Percentiles rank a stretch among this genome's conserved stretches.
phyloP scores from a whole-genome alignment of 2,113 vertebrate species.

The Clarias magur region DNA sequence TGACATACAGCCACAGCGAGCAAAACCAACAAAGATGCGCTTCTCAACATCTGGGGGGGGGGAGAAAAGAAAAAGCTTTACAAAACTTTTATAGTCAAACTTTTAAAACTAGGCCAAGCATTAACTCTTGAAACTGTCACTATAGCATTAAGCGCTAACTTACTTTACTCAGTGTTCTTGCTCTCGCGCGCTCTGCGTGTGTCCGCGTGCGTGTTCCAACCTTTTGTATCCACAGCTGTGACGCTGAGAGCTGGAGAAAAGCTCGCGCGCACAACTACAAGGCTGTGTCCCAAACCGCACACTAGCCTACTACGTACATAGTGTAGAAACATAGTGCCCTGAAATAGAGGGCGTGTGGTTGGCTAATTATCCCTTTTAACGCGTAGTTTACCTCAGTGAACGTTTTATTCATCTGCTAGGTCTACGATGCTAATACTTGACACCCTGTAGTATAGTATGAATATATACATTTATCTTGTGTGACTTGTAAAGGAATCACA shows the following conservation, averaged over 20 bases:
- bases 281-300: not conserved
- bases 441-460: too few species aligned
- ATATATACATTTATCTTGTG: too few species aligned
- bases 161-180: not conserved
- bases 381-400: not conserved
- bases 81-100: not conserved
- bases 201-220: not conserved
- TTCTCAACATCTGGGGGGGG: slow-evolving; percentile 19
- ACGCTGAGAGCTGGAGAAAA: not conserved
- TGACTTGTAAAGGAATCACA: too few species aligned
- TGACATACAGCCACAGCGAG: slow-evolving; percentile 31
- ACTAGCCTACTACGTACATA: not conserved
- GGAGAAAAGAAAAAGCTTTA: not conserved
- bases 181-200: not conserved
- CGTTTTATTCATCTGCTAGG: not conserved
- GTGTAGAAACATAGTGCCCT: not conserved
- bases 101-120: too few species aligned
- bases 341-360: not conserved
- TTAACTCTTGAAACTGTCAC: not conserved
- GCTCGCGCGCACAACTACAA: not conserved
- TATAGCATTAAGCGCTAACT: not conserved
- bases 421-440: not conserved
- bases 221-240: not conserved
- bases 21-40: slow-evolving; percentile 10
- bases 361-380: not conserved